Evolutionary conservation across 1,140 invertebrate species (phyloP).

Genomic region (Plectus sambesii): DNA sequence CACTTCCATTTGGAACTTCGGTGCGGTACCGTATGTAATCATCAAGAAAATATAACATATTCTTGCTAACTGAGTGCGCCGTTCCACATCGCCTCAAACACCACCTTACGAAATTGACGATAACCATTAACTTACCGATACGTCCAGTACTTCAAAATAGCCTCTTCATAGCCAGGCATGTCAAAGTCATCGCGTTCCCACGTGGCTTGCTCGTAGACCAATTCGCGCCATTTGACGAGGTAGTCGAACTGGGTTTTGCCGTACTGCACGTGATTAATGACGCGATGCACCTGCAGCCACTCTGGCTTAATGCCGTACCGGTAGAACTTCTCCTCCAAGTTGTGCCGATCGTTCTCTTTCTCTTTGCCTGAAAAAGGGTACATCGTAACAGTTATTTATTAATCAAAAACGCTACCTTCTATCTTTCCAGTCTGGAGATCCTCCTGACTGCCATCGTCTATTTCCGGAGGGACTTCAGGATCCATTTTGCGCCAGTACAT

Average conservation of each 20-base stretch:
- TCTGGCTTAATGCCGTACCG: constrained; percentile 89
- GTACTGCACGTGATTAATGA: constrained; percentile 67
- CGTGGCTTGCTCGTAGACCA: constrained; percentile 91
- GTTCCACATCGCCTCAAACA: constrained; percentile 19
- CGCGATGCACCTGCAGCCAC: constrained; percentile 83
- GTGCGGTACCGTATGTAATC: too few relatives aligned
- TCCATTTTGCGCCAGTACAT: constrained; percentile 92
- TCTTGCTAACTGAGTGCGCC: too few relatives aligned
- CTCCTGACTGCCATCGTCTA: constrained; percentile 65
- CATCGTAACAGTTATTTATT: too few relatives aligned
- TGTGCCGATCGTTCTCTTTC: constrained; percentile 42
- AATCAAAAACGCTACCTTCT: too few relatives aligned
- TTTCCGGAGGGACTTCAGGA: constrained; percentile 91
- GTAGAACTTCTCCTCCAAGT: constrained; percentile 49
- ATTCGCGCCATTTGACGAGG: constrained; percentile 93
- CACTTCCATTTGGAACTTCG: too few relatives aligned
- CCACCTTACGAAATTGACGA: too few relatives aligned
- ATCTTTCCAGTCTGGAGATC: constrained; percentile 59
- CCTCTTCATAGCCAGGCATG: constrained; percentile 69
- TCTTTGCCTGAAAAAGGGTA: too few relatives aligned
- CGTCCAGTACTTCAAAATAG: constrained; percentile 77
- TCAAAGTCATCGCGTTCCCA: constrained; percentile 89
- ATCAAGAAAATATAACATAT: too few relatives aligned
- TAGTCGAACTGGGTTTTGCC: constrained; percentile 55
- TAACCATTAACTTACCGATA: constrained; percentile 46